Percentiles rank a stretch among this genome's conserved stretches.
These are phyloP conservation scores for Drosophila grimshawi DNA, from an alignment of 1,140 invertebrate species.

Conservation along the genomic window DNA sequence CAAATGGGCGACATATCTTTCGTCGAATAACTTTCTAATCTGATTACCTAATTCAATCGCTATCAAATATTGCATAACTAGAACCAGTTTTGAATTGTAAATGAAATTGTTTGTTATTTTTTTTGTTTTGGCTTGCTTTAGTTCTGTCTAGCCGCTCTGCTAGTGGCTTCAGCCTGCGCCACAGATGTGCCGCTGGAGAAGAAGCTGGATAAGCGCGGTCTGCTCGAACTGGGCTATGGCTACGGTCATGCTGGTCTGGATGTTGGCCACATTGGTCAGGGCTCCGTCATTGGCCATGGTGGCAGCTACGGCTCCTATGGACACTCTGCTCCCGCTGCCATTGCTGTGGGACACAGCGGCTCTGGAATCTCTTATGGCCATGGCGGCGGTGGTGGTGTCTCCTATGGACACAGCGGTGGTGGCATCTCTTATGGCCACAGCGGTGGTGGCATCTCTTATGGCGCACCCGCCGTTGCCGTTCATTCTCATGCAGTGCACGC, in stretches of 20 bases:
- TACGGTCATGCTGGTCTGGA: conserved; percentile 87
- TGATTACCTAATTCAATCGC: conserved; percentile 60
- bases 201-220: conserved; percentile 87
- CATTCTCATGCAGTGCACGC: conserved; percentile 64
- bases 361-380: conserved; percentile 44
- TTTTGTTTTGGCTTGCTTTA: conserved; percentile 80
- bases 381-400: conserved; percentile 16
- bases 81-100: conserved; percentile 32
- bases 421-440: conserved; percentile 43
- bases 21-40: conserved; percentile 68
- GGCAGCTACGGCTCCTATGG: conserved; percentile 53
- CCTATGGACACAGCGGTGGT: conserved; percentile 27
- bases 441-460: conserved; percentile 26
- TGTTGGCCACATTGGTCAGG: conserved; percentile 88
- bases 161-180: conserved; percentile 87
- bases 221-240: conserved; percentile 87
- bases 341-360: conserved; percentile 60
- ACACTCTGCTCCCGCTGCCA: conserved; percentile 64
- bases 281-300: conserved; percentile 86
- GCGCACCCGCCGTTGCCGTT: conserved; percentile 59
- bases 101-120: neutral
- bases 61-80: conserved; percentile 27
- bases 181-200: conserved; percentile 86
- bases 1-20: conserved; percentile 61
- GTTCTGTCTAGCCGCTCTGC: conserved; percentile 89